Evolutionary conservation across 2,113 vertebrate species (phyloP).

Genomic region (Bubo blakistoni): DNA sequence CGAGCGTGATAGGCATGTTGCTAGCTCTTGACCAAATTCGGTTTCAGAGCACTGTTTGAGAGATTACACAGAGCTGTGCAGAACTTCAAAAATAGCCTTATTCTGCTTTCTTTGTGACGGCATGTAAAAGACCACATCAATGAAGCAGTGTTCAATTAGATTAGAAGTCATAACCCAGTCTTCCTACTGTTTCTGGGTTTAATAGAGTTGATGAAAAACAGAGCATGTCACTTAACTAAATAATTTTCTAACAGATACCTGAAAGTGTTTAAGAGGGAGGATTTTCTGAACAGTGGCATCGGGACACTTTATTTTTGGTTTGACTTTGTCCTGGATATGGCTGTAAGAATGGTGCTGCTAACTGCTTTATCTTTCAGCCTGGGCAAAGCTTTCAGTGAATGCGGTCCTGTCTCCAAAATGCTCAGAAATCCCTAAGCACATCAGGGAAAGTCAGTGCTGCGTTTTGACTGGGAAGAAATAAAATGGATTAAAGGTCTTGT

Average conservation of each 20-base stretch:
- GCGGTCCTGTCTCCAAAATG: not conserved
- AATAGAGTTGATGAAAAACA: not conserved
- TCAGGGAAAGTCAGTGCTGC: not conserved
- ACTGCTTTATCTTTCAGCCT: not conserved
- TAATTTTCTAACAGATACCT: not conserved
- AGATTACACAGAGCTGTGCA: not conserved
- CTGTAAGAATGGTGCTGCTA: not conserved
- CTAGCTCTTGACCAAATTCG: not conserved
- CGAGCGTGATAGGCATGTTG: fast-evolving
- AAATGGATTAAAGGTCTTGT: not conserved
- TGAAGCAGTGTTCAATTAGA: not conserved
- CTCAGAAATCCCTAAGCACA: not conserved
- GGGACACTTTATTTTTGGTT: not conserved
- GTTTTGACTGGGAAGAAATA: not conserved
- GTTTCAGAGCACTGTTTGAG: not conserved
- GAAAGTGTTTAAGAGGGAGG: not conserved
- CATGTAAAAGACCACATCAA: not conserved
- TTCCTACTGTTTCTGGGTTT: not conserved
- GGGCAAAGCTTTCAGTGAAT: not conserved
- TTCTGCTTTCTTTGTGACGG: not conserved
- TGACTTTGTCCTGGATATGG: not conserved
- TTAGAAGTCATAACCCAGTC: not conserved
- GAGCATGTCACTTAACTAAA: not conserved
- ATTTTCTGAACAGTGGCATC: not conserved
- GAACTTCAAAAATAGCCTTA: not conserved